phyloP scores from a whole-genome alignment of 2,888 invertebrate species.

The Drosophila nr. perissopoda region DNA sequence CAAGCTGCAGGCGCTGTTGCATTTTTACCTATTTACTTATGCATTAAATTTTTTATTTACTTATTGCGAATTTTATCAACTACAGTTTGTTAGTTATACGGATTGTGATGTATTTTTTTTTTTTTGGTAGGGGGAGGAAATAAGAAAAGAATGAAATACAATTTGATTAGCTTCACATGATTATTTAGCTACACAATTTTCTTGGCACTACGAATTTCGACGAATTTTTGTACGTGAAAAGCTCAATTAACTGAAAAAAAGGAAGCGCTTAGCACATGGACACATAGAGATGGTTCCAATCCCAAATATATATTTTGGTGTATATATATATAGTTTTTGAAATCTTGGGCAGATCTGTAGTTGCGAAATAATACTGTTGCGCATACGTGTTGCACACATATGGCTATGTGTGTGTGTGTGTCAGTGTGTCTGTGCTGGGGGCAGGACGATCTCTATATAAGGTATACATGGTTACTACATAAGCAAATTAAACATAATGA shows the following conservation, averaged over 20 bases:
- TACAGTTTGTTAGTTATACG: conserved; percentile 51
- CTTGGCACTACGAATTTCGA: conserved; percentile 57
- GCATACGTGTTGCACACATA: conserved; percentile 1
- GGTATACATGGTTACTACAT: conserved; percentile 13
- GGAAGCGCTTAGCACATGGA: conserved; percentile 46
- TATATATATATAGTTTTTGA: background rate
- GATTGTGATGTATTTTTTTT: conserved; percentile 26
- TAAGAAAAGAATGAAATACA: conserved; percentile 77
- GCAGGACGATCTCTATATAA: conserved; percentile 47
- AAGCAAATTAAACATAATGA: conserved; percentile 32
- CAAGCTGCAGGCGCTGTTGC: conserved; percentile 72
- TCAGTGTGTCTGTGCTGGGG: background rate
- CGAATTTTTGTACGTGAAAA: conserved; percentile 27
- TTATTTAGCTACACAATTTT: conserved; percentile 55
- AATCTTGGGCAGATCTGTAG: conserved; percentile 3
- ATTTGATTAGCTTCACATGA: conserved; percentile 75
- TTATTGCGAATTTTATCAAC: conserved; percentile 75
- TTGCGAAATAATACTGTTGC: conserved; percentile 46
- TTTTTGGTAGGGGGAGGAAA: conserved; percentile 53
- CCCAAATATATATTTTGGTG: conserved; percentile 7
- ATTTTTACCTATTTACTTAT: conserved; percentile 64
- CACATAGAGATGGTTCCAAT: conserved; percentile 42
- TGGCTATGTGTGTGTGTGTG: background rate
- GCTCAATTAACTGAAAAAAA: conserved; percentile 42
- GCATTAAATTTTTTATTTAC: conserved; percentile 60